These are phyloP conservation scores for Phocoena phocoena DNA, from an alignment of 2,113 vertebrate genomes.

Conservation along the genomic window DNA sequence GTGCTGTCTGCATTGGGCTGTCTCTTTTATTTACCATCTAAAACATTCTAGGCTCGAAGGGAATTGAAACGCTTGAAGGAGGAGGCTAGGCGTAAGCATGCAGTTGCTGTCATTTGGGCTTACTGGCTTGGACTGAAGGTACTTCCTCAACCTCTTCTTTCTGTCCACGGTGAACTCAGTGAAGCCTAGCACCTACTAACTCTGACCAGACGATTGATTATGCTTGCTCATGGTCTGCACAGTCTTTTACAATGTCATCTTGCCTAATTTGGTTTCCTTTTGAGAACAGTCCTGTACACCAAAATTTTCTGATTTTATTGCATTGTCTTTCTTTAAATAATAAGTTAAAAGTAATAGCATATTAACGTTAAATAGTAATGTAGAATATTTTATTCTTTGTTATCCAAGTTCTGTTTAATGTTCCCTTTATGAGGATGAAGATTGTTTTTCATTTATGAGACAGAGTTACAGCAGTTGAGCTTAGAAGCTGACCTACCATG, in stretches of 20 bases:
- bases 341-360: not conserved
- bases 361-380: not conserved
- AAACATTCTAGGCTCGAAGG: conserved; percentile 96
- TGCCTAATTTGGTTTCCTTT: conserved; percentile 58
- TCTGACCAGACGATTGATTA: conserved; percentile 17
- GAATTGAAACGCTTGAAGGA: conserved; percentile 98
- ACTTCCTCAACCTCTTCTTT: conserved; percentile 81
- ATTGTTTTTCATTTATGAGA: not conserved
- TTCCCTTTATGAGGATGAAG: not conserved
- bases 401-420: not conserved
- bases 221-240: conserved; percentile 56
- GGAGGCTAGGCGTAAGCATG: conserved; percentile 97
- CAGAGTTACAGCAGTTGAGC: not conserved
- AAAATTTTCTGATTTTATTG: conserved; percentile 25
- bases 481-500: not conserved
- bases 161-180: conserved; percentile 60
- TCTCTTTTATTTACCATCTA: conserved; percentile 87
- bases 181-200: conserved; percentile 82
- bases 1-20: conserved; percentile 83
- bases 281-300: not conserved
- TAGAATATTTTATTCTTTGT: not conserved
- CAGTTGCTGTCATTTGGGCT: conserved; percentile 99
- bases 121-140: conserved; percentile 99
- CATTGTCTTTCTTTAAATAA: conserved; percentile 42
- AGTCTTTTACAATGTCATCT: conserved; percentile 21